These are phyloP conservation scores for Hypolimnas misippus DNA, from an alignment of 2,888 invertebrate genomes.

Conservation along the genomic window DNA sequence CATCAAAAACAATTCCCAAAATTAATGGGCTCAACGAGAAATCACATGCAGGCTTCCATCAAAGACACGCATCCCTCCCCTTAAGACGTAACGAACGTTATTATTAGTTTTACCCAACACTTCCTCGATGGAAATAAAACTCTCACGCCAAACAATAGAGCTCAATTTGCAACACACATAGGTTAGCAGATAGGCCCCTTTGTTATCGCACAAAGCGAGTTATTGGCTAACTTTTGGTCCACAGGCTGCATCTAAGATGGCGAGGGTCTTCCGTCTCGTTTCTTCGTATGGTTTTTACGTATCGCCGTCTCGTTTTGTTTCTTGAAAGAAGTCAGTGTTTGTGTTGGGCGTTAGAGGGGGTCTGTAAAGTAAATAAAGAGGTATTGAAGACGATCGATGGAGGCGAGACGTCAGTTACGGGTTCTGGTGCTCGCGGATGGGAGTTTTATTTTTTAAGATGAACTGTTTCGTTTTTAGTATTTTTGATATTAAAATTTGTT, in stretches of 20 bases:
- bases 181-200: constrained; percentile 39
- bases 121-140: constrained; percentile 52
- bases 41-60: constrained; percentile 50
- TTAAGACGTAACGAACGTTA: constrained; percentile 69
- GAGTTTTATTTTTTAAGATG: constrained; percentile 24
- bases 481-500: neutral
- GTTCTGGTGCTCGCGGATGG: constrained; percentile 9
- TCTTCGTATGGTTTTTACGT: constrained; percentile 46
- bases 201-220: constrained; percentile 54
- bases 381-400: constrained; percentile 63
- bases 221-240: constrained; percentile 82
- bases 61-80: constrained; percentile 68
- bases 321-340: constrained; percentile 79
- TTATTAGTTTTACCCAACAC: constrained; percentile 63
- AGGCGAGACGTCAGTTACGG: constrained; percentile 21
- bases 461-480: neutral
- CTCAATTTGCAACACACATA: constrained; percentile 51
- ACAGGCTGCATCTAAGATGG: constrained; percentile 81
- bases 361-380: constrained; percentile 73
- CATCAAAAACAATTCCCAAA: constrained; percentile 30
- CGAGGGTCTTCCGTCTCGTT: constrained; percentile 64
- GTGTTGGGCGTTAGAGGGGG: constrained; percentile 65
- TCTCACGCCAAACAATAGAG: constrained; percentile 54
- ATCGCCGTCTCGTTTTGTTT: constrained; percentile 63
- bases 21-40: constrained; percentile 29